These are phyloP conservation scores for Nothobranchius furzeri DNA, from an alignment of 2,113 vertebrate genomes.

Conservation along the genomic window DNA sequence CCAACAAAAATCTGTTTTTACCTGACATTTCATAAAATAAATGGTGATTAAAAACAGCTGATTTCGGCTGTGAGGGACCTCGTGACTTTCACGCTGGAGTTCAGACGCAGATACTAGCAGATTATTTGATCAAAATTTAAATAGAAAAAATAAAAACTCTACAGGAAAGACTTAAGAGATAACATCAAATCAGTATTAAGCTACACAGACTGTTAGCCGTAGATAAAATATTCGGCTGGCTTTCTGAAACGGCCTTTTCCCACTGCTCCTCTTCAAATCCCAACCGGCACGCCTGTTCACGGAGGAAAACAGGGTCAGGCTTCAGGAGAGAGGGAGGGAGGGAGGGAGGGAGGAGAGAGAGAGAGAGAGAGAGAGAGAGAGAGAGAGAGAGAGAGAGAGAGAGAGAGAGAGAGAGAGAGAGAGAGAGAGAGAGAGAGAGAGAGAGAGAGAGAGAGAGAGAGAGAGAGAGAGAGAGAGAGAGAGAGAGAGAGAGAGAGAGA, in stretches of 20 bases:
- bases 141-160: constrained; percentile 27
- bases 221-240: constrained; percentile 66
- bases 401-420: constrained; percentile 48
- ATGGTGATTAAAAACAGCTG: too few species aligned
- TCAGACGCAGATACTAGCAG: constrained; percentile 23
- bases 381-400: constrained; percentile 19
- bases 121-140: constrained; percentile 52
- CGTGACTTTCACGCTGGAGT: too few species aligned
- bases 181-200: constrained; percentile 68
- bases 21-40: too few species aligned
- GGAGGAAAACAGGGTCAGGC: constrained; percentile 65
- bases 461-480: constrained; percentile 15
- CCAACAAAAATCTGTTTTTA: too few species aligned
- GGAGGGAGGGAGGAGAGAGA: constrained; percentile 24
- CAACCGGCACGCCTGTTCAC: constrained; percentile 48
- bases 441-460: neutral
- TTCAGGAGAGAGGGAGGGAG: constrained; percentile 7
- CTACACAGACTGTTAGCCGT: constrained; percentile 54
- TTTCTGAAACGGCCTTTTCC: constrained; percentile 47
- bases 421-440: constrained; percentile 56
- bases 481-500: constrained; percentile 50
- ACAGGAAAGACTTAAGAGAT: constrained; percentile 62
- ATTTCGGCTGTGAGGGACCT: too few species aligned
- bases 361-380: constrained; percentile 16
- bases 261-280: constrained; percentile 36